Conservation (phyloP, 2,113 vertebrate species). For the Engystomops pustulosus region DNA sequence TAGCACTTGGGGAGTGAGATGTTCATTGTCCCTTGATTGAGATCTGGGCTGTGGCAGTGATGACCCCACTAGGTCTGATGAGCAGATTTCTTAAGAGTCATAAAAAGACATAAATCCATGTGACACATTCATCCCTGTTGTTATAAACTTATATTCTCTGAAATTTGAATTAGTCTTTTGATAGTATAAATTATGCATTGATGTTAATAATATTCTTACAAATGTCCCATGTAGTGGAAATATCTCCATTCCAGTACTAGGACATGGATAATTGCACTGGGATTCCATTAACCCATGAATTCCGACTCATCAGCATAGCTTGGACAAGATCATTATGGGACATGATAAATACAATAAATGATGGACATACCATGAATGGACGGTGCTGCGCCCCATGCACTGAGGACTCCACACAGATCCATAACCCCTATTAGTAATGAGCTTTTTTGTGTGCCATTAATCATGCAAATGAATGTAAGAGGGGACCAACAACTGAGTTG, state of each 20-base stretch:
- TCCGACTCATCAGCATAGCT: neutral
- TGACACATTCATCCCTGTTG: too few relatives aligned
- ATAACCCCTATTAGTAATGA: conserved; percentile 1
- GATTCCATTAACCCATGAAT: neutral
- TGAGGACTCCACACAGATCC: neutral
- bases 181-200: too few relatives aligned
- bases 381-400: neutral
- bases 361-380: neutral
- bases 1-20: too few relatives aligned
- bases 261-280: neutral
- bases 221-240: neutral
- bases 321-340: neutral
- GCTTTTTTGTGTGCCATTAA: neutral
- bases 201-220: too few relatives aligned
- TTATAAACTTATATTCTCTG: too few relatives aligned
- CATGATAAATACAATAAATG: neutral
- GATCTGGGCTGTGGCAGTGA: too few relatives aligned
- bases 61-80: too few relatives aligned
- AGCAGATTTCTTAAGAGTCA: too few relatives aligned
- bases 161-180: too few relatives aligned
- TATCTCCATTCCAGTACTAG: neutral
- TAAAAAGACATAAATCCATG: too few relatives aligned
- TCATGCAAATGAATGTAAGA: neutral
- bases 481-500: neutral
- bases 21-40: too few relatives aligned